phyloP scores from a whole-genome alignment of 2,888 invertebrate species.

The Luperina testacea region DNA sequence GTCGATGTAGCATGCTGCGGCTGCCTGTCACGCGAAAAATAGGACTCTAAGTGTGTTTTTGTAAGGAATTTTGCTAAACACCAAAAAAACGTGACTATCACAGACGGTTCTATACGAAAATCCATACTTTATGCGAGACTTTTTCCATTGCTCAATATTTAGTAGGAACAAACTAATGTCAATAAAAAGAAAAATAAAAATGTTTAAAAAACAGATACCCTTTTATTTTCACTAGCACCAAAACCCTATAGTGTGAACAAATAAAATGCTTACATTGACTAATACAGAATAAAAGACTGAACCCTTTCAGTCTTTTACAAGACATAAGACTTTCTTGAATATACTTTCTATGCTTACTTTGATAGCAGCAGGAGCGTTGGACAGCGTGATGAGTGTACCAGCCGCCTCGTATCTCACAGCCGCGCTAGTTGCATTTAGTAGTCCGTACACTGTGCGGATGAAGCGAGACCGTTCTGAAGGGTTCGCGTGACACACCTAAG shows the following conservation, averaged over 20 bases:
- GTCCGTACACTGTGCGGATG: conserved; percentile 99
- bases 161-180: background rate
- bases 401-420: conserved; percentile 99
- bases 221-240: background rate
- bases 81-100: background rate
- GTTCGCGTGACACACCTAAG: conserved; percentile 98
- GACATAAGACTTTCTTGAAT: background rate
- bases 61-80: too few relatives aligned
- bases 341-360: conserved; percentile 88
- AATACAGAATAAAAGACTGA: background rate
- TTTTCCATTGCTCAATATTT: background rate
- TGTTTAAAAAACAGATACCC: background rate
- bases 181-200: background rate
- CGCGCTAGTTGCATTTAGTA: conserved; percentile 98
- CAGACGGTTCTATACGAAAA: background rate
- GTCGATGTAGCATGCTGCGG: conserved; percentile 99
- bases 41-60: too few relatives aligned
- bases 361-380: conserved; percentile 99
- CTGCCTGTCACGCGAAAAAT: conserved; percentile 88
- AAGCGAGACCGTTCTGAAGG: conserved; percentile 98
- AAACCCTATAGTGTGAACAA: background rate
- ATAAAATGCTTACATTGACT: background rate
- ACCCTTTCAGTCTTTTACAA: background rate
- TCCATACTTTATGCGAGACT: background rate
- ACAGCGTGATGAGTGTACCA: conserved; percentile 98